phyloP scores from a whole-genome alignment of 2,888 invertebrate genomes.

The Amphipyra berbera region DNA sequence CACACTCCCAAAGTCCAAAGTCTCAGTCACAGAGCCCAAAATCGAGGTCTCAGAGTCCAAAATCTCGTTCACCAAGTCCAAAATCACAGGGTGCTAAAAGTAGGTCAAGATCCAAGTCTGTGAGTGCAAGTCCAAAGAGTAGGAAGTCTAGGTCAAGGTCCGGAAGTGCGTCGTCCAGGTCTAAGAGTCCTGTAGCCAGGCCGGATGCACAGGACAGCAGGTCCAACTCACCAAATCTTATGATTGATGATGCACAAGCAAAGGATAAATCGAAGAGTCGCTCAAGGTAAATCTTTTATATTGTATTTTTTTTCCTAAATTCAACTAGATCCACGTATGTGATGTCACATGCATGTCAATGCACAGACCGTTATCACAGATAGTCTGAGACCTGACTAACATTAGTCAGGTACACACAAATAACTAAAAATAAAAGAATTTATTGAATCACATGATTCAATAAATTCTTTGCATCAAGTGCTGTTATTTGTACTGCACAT shows the following conservation, averaged over 20 bases:
- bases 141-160: conserved; percentile 69
- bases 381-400: too few relatives aligned
- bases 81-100: conserved; percentile 73
- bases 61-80: conserved; percentile 72
- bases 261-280: conserved; percentile 82
- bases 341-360: too few relatives aligned
- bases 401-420: too few relatives aligned
- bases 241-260: conserved; percentile 85
- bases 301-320: neutral
- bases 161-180: conserved; percentile 75
- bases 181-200: conserved; percentile 76
- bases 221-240: conserved; percentile 88
- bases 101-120: conserved; percentile 82
- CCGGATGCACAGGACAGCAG: conserved; percentile 82
- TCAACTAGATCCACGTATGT: too few relatives aligned
- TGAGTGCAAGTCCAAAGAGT: conserved; percentile 77
- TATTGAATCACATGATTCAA: too few relatives aligned
- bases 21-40: conserved; percentile 73
- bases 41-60: conserved; percentile 74
- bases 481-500: too few relatives aligned
- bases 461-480: too few relatives aligned
- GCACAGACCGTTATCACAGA: too few relatives aligned
- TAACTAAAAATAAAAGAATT: too few relatives aligned
- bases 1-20: conserved; percentile 75
- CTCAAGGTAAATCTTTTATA: conserved; percentile 72